phyloP scores from a whole-genome alignment of 2,113 vertebrate species.

The Cricetomys ansorgei region DNA sequence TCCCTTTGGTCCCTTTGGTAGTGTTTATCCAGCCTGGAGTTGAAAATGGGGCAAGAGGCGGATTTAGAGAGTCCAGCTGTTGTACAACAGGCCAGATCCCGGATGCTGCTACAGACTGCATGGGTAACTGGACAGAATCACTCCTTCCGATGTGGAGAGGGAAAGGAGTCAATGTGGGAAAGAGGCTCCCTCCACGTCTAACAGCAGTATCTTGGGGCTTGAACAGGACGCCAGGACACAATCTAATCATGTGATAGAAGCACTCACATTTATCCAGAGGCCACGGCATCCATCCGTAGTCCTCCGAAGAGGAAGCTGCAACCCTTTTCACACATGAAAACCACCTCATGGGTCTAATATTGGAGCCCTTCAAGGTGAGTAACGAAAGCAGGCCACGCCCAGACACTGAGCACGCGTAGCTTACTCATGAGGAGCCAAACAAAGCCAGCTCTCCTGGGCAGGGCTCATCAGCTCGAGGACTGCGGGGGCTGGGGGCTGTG shows the following conservation, averaged over 20 bases:
- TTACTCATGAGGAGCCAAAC: neutral
- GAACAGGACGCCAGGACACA: neutral
- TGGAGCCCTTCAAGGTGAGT: neutral
- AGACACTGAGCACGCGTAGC: neutral
- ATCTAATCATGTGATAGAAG: neutral
- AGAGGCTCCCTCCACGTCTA: neutral
- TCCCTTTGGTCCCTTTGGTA: constrained; percentile 12
- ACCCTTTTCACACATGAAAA: neutral
- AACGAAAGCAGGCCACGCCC: neutral
- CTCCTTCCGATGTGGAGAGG: neutral
- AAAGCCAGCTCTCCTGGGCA: neutral
- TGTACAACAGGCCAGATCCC: neutral
- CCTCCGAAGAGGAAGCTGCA: neutral
- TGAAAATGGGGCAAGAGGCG: neutral
- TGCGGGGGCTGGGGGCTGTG: neutral
- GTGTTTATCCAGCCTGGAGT: constrained; percentile 36
- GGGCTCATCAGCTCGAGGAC: neutral
- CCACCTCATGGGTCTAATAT: neutral
- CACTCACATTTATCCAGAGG: neutral
- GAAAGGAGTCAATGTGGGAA: neutral
- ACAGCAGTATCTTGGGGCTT: neutral
- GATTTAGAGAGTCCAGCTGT: constrained; percentile 45
- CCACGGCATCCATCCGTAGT: neutral
- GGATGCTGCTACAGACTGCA: neutral
- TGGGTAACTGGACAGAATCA: neutral